Conservation (phyloP, 2,797 vertebrate genomes). For the Coregonus ussuriensis region DNA sequence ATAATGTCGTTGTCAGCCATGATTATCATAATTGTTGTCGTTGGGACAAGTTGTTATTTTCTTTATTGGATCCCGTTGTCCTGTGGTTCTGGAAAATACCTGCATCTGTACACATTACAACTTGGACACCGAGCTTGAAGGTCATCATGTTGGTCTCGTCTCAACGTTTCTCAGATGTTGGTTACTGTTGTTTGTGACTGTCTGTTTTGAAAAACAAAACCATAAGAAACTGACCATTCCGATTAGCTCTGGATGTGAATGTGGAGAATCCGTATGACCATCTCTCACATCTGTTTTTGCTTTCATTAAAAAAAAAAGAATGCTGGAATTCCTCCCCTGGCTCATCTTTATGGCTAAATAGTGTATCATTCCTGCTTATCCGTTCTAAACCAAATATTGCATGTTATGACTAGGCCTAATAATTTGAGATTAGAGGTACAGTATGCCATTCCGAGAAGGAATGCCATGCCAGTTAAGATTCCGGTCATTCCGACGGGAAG, state of each 20-base stretch:
- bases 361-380: not conserved
- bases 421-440: not conserved
- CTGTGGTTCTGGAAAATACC: too few relatives aligned
- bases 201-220: not conserved
- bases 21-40: not conserved
- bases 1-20: not conserved
- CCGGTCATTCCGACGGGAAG: conserved; percentile 4
- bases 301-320: not conserved
- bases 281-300: not conserved
- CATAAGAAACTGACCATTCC: not conserved
- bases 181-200: not conserved
- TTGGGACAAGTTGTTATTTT: too few relatives aligned
- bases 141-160: not conserved
- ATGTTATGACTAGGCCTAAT: not conserved
- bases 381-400: not conserved
- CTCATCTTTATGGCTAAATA: not conserved
- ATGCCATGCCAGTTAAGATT: not conserved
- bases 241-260: not conserved
- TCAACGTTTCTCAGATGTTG: not conserved
- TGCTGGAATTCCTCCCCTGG: not conserved
- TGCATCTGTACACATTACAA: not conserved
- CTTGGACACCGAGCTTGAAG: too few relatives aligned
- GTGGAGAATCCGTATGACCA: not conserved
- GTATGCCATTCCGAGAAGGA: not conserved
- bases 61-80: too few relatives aligned